phyloP scores from a whole-genome alignment of 1,140 invertebrate genomes.

The Paraescarpia echinospica region DNA sequence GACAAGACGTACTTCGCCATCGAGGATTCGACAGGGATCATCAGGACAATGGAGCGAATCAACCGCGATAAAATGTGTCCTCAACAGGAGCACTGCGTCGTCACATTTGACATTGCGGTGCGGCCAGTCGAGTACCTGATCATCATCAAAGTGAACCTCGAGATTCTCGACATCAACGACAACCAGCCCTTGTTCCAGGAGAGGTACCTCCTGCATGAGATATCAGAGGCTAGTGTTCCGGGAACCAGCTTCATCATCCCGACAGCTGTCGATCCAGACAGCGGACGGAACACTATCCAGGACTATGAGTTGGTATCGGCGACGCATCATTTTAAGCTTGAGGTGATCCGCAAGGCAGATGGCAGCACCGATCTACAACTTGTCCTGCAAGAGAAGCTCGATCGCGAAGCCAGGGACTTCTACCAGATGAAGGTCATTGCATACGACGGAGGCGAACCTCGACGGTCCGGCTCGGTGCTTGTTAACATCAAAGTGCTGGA shows the following conservation, averaged over 20 bases:
- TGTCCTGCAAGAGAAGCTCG: slow-evolving; percentile 23
- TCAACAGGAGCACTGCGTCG: slow-evolving; percentile 11
- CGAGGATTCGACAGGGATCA: slow-evolving; percentile 27
- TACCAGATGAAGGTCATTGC: slow-evolving; percentile 26
- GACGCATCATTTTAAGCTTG: slow-evolving; percentile 27
- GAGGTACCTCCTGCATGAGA: slow-evolving; percentile 33
- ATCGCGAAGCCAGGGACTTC: slow-evolving; percentile 22
- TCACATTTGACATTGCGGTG: slow-evolving; percentile 25
- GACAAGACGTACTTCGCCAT: slow-evolving; percentile 22
- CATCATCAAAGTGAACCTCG: slow-evolving; percentile 48
- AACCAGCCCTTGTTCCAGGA: slow-evolving; percentile 79
- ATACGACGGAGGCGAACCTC: slow-evolving; percentile 25
- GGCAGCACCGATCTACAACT: slow-evolving; percentile 21
- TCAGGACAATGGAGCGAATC: slow-evolving; percentile 17
- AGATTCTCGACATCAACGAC: slow-evolving; percentile 80
- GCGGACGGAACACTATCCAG: slow-evolving; percentile 14
- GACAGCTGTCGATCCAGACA: slow-evolving; percentile 25
- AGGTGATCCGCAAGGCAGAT: slow-evolving; percentile 20
- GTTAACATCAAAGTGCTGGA: slow-evolving; percentile 34
- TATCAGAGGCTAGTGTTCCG: slow-evolving; percentile 57
- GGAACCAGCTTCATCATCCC: slow-evolving; percentile 65
- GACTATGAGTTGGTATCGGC: slow-evolving; percentile 18
- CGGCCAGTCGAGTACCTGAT: slow-evolving; percentile 28
- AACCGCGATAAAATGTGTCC: slow-evolving; percentile 30
- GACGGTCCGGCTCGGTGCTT: slow-evolving; percentile 8